phyloP scores from a whole-genome alignment of 2,113 vertebrate genomes.

The Bathybates hornii region DNA sequence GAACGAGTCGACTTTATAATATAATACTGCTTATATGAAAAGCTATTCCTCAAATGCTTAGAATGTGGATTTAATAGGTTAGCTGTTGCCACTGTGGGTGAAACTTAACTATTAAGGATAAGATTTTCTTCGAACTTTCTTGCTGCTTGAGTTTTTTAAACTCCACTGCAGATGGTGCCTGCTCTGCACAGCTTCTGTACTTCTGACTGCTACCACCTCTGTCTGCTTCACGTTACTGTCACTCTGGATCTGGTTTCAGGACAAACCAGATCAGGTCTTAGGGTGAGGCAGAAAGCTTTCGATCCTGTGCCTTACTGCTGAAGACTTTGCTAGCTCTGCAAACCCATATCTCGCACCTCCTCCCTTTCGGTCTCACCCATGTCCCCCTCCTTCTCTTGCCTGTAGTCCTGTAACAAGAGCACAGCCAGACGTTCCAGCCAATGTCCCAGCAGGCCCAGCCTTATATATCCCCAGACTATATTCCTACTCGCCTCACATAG shows the following conservation, averaged over 20 bases:
- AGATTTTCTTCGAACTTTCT: neutral
- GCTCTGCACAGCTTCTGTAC: neutral
- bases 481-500: conserved; percentile 56
- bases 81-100: neutral
- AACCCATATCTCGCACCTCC: conserved; percentile 31
- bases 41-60: neutral
- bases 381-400: neutral
- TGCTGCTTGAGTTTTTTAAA: neutral
- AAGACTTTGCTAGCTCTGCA: conserved; percentile 63
- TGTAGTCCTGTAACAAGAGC: conserved; percentile 49
- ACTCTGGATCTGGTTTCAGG: conserved; percentile 39
- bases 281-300: neutral
- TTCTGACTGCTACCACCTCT: neutral
- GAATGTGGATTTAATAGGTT: neutral
- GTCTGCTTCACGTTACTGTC: neutral
- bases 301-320: conserved; percentile 33
- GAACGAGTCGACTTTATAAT: neutral
- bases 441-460: conserved; percentile 36
- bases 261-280: conserved; percentile 11
- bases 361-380: neutral
- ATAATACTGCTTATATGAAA: neutral
- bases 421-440: conserved; percentile 30
- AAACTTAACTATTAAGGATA: neutral
- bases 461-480: conserved; percentile 64
- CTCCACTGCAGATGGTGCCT: neutral